Evolutionary conservation across 1,140 invertebrate genomes (phyloP).

Genomic region (Tetragonula clypearis): DNA sequence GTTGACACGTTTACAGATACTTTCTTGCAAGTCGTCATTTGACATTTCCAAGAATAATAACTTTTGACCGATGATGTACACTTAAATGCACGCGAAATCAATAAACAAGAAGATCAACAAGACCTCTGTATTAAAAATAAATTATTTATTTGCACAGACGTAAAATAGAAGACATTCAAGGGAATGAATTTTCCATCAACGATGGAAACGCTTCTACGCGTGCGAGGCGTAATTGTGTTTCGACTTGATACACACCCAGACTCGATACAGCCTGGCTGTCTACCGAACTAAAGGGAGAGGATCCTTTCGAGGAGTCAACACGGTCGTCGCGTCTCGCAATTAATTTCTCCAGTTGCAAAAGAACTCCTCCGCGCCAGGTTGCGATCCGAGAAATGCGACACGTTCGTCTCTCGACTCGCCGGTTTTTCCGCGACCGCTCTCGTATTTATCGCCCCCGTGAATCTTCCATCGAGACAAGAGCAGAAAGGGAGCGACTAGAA

Average conservation of each 20-base stretch:
- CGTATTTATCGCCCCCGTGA: neutral
- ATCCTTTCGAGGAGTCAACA: neutral
- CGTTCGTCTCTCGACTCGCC: neutral
- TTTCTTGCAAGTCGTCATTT: no score
- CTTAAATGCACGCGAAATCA: no score
- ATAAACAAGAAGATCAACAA: no score
- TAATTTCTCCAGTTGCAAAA: constrained; percentile 23
- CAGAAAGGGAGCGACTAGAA: neutral
- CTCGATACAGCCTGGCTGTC: neutral
- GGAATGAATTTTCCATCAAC: neutral
- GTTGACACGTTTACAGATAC: no score
- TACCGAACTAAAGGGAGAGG: neutral
- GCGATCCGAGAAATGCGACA: constrained; percentile 11
- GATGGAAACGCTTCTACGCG: neutral
- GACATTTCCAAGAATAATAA: no score
- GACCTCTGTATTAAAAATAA: no score
- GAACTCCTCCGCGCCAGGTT: neutral
- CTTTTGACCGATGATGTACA: no score
- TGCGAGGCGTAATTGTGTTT: neutral
- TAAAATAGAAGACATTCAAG: no score
- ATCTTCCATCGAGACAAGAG: neutral
- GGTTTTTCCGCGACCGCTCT: neutral
- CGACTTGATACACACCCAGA: neutral
- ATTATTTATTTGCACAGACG: no score
- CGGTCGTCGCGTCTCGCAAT: neutral